Evolutionary conservation across 92 coral and sea anemone genomes (phyloP), one percentile per base, ranked within the genome.

Genomic region (Ricordea florida): DNA sequence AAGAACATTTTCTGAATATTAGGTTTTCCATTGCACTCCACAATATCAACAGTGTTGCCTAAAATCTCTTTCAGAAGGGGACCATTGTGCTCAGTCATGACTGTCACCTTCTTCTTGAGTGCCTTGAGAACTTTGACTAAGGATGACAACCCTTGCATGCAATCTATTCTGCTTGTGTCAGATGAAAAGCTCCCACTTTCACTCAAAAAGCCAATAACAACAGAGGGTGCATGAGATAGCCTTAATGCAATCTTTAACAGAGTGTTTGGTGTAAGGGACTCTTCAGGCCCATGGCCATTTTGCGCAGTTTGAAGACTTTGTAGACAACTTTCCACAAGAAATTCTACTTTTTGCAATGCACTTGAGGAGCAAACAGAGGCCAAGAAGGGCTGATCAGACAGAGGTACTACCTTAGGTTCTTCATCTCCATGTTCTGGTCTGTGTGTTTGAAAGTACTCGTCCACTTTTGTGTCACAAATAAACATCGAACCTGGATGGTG

Each of bases 401-500:
- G 35, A 18, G 74, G 62, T 51, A 91, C 66, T 5, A 85, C 83
- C 51, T 62, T 80, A 16, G 98, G 90, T 23, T 66, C 63, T 34
- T 79, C 89, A 34, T 84, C 82, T 1, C 91, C 92, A 41, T 85
- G 86, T 13, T 87, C 74, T 50, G 97, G 87, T 15, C 76, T 85
- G 57, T 81, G 82, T 10, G 29, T 38, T 25, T 78, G 80, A 59
- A 91, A 89, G 57, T 80, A 91, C 7, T 80, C 84, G 1, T 86
- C 77, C n/a, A 72, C 78, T 18, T 72, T 55, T 2, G 80, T 67
- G 65, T 94, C 98, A 76, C 90, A 79, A 14, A 94, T 70, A 79
- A 73, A 94, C 90, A 88, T 82, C 20, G 82, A 73, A 3, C 98
- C 94, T 33, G 98, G 98, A 18, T 73, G 74, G 52, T 94, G 98